Conservation (phyloP, 2,113 vertebrate species). For the Carettochelys insculpta region DNA sequence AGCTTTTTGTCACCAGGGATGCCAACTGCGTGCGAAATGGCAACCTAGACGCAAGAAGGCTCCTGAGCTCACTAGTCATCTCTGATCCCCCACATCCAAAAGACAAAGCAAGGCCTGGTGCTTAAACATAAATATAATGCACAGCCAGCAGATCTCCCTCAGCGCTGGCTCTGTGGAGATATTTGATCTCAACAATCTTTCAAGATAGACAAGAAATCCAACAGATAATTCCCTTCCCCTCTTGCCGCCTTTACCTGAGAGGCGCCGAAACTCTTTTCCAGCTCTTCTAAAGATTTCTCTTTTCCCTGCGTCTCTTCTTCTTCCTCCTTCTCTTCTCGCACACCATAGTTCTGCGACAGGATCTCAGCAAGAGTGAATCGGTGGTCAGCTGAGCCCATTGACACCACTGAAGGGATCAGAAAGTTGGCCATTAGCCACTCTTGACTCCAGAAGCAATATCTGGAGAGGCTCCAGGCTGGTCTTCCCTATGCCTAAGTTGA, state of each 20-base stretch:
- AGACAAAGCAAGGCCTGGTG: fast-evolving
- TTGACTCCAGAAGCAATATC: neutral
- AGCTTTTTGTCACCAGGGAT: neutral
- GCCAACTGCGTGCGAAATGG: neutral
- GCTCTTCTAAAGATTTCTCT: constrained; percentile 77
- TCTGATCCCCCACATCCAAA: neutral
- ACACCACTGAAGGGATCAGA: constrained; percentile 70
- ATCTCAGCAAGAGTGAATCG: constrained; percentile 82
- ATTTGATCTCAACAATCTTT: neutral
- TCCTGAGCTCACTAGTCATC: neutral
- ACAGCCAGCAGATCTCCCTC: neutral
- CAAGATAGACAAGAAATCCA: neutral
- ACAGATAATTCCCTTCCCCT: neutral
- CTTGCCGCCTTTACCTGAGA: constrained; percentile 69
- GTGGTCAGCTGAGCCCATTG: constrained; percentile 81
- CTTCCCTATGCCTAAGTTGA: too few species aligned
- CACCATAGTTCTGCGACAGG: constrained; percentile 80
- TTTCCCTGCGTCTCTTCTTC: constrained; percentile 51
- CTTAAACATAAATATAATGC: neutral
- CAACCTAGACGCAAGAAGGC: neutral
- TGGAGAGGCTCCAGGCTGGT: neutral
- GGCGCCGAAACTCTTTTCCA: constrained; percentile 75
- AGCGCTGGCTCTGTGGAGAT: neutral
- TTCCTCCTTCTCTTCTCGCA: constrained; percentile 70
- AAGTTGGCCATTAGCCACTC: neutral